Evolutionary conservation across 2,113 vertebrate genomes (phyloP).

Genomic region (Girardinichthys multiradiatus): DNA sequence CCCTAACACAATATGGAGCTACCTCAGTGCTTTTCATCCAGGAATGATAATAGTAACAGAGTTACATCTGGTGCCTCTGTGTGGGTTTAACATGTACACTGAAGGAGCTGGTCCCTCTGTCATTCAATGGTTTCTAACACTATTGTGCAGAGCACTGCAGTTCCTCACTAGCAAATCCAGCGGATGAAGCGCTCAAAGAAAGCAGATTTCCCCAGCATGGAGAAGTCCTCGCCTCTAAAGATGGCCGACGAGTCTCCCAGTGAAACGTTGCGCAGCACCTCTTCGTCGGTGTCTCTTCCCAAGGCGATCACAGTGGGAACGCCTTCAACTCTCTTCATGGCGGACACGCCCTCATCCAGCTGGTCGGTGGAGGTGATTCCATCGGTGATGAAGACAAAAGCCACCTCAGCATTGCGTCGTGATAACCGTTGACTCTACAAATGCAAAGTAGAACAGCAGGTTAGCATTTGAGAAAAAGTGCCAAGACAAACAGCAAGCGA

Average conservation of each 20-base stretch:
- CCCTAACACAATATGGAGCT: slow-evolving; percentile 27
- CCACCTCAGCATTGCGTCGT: slow-evolving; percentile 88
- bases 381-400: slow-evolving; percentile 94
- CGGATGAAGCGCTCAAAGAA: slow-evolving; percentile 94
- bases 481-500: not conserved
- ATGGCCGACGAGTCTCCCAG: slow-evolving; percentile 90
- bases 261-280: slow-evolving; percentile 87
- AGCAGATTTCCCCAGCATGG: slow-evolving; percentile 81
- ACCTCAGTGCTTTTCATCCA: slow-evolving; percentile 48
- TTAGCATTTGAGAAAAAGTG: not conserved
- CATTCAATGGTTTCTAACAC: slow-evolving; percentile 45
- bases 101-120: slow-evolving; percentile 49
- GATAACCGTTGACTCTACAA: slow-evolving; percentile 39
- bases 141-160: slow-evolving; percentile 44
- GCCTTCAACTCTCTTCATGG: slow-evolving; percentile 90
- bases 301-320: slow-evolving; percentile 90
- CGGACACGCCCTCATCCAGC: slow-evolving; percentile 87
- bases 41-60: slow-evolving; percentile 41
- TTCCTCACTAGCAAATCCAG: slow-evolving; percentile 83
- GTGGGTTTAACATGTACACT: slow-evolving; percentile 34
- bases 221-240: slow-evolving; percentile 88
- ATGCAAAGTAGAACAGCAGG: slow-evolving; percentile 12
- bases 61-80: slow-evolving; percentile 18
- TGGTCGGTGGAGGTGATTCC: slow-evolving; percentile 87
- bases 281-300: slow-evolving; percentile 87